Evolutionary conservation across 2,113 vertebrate genomes (phyloP), one percentile per base, ranked within the genome.

Genomic region (Aramus guarauna): DNA sequence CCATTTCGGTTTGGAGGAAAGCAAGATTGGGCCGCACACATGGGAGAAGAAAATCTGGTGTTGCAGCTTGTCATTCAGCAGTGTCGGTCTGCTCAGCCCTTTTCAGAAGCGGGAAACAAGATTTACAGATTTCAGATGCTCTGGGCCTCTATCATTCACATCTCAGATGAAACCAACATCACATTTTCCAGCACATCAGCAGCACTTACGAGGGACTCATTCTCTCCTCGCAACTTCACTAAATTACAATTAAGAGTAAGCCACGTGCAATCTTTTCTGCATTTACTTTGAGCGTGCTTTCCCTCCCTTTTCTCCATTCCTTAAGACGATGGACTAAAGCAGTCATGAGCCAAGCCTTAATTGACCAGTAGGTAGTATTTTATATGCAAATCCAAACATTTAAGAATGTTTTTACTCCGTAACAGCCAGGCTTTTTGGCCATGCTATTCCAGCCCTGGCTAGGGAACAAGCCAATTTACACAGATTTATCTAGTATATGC

Each of bases 281-380:
- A 1, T 22, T 23, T 63, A 11, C 43, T 23, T 48, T 11, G 7
- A 6, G 21, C 0, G 5, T 2, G 32, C 13, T 32, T 45, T 29
- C 67, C 60, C 15, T 32, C 24, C 15, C 24, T 32, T 8, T 36
- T 37, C 58, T 36, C 45, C 29, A 2, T 15, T 59, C 20, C 62
- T 36, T 16, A 15, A 67, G 41, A 30, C 0, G 5, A 72, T 0
- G 52, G n/a, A 27, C 32, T 9, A 8, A 29, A 52, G 32, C n/a
- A n/a, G 32, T 6, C 50, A 23, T 1, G 2, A 55, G 36, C 29
- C 43, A 27, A 71, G 27, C 32, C 56, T 12, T 20, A 3, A 55
- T 12, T 6, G 5, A 85, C 21, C 32, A 9, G 23, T 5, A 8
- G 8, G 20, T 6, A 21, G 36, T 4, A 7, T 39, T 47, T 18